phyloP scores from a whole-genome alignment of 2,888 invertebrate species.

The Tribolium freemani region DNA sequence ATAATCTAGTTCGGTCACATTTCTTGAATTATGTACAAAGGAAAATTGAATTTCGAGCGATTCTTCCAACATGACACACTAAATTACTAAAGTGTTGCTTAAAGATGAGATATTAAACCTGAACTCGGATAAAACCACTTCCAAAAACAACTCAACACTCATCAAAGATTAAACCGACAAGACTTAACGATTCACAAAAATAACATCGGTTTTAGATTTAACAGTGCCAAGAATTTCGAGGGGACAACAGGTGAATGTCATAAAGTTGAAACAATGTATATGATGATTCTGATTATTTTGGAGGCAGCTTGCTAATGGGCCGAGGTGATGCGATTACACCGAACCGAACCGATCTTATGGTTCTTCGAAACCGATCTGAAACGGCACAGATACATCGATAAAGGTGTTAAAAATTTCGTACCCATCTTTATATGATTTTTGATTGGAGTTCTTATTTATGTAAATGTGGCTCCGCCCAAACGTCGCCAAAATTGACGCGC shows the following conservation, averaged over 20 bases:
- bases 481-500: constrained; percentile 7
- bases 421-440: constrained; percentile 19
- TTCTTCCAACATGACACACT: constrained; percentile 8
- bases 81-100: constrained; percentile 10
- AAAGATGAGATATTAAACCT: constrained; percentile 9
- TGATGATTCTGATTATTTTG: constrained; percentile 5
- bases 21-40: constrained; percentile 10
- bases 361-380: constrained; percentile 20
- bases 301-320: constrained; percentile 25
- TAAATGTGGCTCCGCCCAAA: constrained; percentile 14
- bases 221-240: background rate
- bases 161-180: constrained; percentile 8
- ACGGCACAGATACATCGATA: constrained; percentile 24
- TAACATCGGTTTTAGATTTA: constrained; percentile 1
- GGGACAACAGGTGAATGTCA: constrained; percentile 11
- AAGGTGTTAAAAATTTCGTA: constrained; percentile 29
- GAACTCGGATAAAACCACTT: background rate
- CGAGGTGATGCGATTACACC: constrained; percentile 11
- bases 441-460: constrained; percentile 24
- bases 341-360: background rate
- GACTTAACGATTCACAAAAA: background rate
- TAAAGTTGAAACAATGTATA: constrained; percentile 18
- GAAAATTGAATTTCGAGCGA: constrained; percentile 17
- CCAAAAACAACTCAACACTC: constrained; percentile 13
- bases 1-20: constrained; percentile 11